Percentiles rank a stretch among this genome's conserved stretches.
Conservation (phyloP, 2,888 invertebrate species). For the Agrotis clavis region DNA sequence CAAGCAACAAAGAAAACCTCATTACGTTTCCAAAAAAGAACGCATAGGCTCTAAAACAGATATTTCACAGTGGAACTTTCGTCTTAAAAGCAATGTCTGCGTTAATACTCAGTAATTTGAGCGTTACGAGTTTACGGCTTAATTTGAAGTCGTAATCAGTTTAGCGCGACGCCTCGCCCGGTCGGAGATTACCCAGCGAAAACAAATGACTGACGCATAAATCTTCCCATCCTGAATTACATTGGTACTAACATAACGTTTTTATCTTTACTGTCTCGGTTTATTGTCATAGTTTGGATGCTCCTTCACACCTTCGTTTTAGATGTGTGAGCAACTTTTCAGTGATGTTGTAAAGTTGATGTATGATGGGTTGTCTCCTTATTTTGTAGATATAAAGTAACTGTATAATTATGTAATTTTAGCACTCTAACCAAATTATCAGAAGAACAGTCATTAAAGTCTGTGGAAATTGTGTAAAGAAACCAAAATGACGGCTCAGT, state of each 20-base stretch:
- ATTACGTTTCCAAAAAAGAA: constrained; percentile 36
- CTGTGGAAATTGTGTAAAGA: too few relatives aligned
- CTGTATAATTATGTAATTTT: neutral
- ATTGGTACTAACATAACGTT: constrained; percentile 72
- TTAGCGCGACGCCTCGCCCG: constrained; percentile 80
- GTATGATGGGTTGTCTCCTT: constrained; percentile 5
- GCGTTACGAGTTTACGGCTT: constrained; percentile 88
- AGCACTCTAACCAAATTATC: neutral
- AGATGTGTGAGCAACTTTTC: constrained; percentile 33
- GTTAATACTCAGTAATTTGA: constrained; percentile 86
- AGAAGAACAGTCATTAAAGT: too few relatives aligned
- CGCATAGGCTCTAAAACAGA: constrained; percentile 58
- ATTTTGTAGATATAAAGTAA: neutral
- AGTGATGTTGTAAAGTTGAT: constrained; percentile 25
- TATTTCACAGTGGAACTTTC: constrained; percentile 68
- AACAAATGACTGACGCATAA: constrained; percentile 85
- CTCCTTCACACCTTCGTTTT: constrained; percentile 56
- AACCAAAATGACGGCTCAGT: too few relatives aligned
- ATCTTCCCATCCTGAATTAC: constrained; percentile 80
- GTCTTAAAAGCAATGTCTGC: constrained; percentile 76
- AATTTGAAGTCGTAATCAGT: constrained; percentile 90
- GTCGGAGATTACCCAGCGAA: constrained; percentile 83
- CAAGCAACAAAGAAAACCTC: constrained; percentile 15
- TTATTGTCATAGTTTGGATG: constrained; percentile 70
- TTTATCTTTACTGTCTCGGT: constrained; percentile 74